Conservation (phyloP, 2,888 invertebrate species). For the Oligia latruncula region DNA sequence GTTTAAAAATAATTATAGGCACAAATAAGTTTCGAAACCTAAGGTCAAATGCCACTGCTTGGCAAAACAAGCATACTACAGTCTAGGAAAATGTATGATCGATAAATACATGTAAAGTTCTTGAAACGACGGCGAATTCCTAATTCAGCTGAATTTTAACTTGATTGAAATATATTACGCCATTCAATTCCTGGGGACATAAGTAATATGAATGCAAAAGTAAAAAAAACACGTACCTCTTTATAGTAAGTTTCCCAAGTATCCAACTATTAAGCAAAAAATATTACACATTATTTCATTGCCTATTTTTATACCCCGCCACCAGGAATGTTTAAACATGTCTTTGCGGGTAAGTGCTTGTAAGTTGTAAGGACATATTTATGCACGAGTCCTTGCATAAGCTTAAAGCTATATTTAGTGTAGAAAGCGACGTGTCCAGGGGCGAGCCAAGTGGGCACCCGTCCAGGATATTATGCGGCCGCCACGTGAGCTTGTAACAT, state of each 20-base stretch:
- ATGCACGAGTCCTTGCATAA: conserved; percentile 50
- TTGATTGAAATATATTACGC: neutral
- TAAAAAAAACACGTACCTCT: neutral
- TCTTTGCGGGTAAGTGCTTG: conserved; percentile 29
- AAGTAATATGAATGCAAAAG: neutral
- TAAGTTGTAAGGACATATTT: conserved; percentile 48
- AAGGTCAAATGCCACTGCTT: neutral
- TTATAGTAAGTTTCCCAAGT: neutral
- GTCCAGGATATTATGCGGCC: conserved; percentile 58
- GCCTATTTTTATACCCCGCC: conserved; percentile 22
- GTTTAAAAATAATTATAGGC: neutral
- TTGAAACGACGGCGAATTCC: neutral
- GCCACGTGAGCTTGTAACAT: conserved; percentile 39
- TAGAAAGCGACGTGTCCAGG: conserved; percentile 57
- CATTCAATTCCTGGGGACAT: neutral
- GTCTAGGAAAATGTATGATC: neutral
- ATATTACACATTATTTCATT: conserved; percentile 20
- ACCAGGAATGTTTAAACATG: conserved; percentile 44
- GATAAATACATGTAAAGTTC: neutral
- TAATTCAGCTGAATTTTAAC: neutral
- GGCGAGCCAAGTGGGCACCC: conserved; percentile 61
- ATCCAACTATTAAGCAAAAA: neutral
- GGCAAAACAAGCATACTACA: neutral
- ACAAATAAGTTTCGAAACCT: neutral
- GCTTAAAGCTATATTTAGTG: conserved; percentile 57